A percentile compares a stretch with the other conserved stretches of the same genome.
These are phyloP conservation scores for Ectropis crepuscularia DNA, from an alignment of 2,888 invertebrate species.

Conservation along the genomic window DNA sequence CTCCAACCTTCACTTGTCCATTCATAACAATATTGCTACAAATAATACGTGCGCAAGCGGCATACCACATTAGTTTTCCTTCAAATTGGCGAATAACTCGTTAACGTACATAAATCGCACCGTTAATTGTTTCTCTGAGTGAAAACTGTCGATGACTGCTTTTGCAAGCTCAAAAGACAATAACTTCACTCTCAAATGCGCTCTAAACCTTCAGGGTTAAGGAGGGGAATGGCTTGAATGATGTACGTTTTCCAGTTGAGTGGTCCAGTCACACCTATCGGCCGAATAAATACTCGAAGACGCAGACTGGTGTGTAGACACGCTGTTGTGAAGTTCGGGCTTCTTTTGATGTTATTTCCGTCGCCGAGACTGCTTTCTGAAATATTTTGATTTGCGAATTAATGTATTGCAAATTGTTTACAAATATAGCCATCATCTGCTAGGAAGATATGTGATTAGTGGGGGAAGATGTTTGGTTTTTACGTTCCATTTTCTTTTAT, in stretches of 20 bases:
- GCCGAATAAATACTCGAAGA: slow-evolving; percentile 26
- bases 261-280: slow-evolving; percentile 21
- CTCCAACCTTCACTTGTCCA: slow-evolving; percentile 35
- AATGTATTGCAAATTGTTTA: slow-evolving; percentile 29
- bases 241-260: slow-evolving; percentile 16
- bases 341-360: slow-evolving; percentile 35
- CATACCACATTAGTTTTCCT: slow-evolving; percentile 53
- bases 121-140: slow-evolving; percentile 37
- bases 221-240: slow-evolving; percentile 27
- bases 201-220: slow-evolving; percentile 26
- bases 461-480: neutral
- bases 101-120: slow-evolving; percentile 46
- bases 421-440: slow-evolving; percentile 27
- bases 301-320: slow-evolving; percentile 26
- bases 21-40: slow-evolving; percentile 36
- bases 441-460: slow-evolving; percentile 23
- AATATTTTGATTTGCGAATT: slow-evolving; percentile 31
- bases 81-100: slow-evolving; percentile 51
- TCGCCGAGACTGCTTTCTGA: slow-evolving; percentile 18
- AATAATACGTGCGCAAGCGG: slow-evolving; percentile 37
- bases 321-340: slow-evolving; percentile 27
- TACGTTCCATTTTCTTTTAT: neutral
- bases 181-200: slow-evolving; percentile 24
- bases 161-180: slow-evolving; percentile 25
- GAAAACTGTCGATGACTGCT: slow-evolving; percentile 43